Percentiles rank a stretch among this genome's conserved stretches.
These are phyloP conservation scores for Centrocercus urophasianus DNA, from an alignment of 2,113 vertebrate genomes.

Conservation along the genomic window DNA sequence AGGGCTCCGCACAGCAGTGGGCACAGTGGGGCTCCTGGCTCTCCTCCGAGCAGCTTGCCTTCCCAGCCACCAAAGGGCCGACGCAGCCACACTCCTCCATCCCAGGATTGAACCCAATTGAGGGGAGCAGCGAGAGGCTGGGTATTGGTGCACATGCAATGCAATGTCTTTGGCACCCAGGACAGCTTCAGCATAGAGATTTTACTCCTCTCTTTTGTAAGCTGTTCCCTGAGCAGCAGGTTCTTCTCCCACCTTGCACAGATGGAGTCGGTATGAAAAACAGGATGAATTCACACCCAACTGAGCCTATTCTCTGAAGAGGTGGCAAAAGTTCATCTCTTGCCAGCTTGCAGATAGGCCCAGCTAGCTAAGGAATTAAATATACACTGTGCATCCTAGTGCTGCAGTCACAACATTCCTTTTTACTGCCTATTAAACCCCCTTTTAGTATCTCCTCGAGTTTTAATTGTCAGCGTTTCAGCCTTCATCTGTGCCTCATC, in stretches of 20 bases:
- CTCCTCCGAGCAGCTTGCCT: background rate
- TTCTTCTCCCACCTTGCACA: background rate
- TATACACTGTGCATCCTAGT: fast-evolving
- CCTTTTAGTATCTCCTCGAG: background rate
- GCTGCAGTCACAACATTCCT: background rate
- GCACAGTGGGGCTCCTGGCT: background rate
- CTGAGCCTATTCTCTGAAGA: background rate
- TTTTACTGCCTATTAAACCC: background rate
- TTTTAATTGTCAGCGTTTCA: background rate
- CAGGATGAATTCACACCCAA: fast-evolving
- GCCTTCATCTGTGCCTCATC: background rate
- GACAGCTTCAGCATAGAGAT: background rate
- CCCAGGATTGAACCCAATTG: background rate
- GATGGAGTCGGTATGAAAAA: background rate
- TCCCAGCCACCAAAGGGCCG: background rate
- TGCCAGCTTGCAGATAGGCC: background rate
- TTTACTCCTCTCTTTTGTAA: background rate
- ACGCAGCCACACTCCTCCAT: no score
- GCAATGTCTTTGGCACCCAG: background rate
- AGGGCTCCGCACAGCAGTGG: fast-evolving
- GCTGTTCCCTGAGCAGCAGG: background rate
- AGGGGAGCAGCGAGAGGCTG: background rate
- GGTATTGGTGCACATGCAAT: fast-evolving
- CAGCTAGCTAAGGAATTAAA: background rate
- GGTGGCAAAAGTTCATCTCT: background rate